Percentiles rank a stretch among this genome's conserved stretches.
Evolutionary conservation across 92 coral and sea anemone genomes (phyloP).

Genomic region (Porites rus): DNA sequence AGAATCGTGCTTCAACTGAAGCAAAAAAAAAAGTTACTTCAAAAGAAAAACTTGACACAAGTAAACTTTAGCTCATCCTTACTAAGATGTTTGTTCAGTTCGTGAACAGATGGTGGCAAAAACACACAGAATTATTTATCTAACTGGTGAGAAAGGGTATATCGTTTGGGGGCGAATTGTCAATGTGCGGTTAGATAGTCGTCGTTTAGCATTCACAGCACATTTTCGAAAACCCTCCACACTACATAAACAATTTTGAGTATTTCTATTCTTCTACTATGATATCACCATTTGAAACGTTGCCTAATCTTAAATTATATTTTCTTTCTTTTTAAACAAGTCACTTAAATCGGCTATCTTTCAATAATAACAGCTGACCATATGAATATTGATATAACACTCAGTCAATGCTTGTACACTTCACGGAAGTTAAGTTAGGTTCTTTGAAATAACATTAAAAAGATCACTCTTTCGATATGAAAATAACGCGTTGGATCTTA

Average conservation of each 20-base stretch:
- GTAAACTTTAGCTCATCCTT: background rate
- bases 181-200: constrained; percentile 7
- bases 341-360: background rate
- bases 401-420: background rate
- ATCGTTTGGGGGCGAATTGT: background rate
- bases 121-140: background rate
- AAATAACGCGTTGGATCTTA: background rate
- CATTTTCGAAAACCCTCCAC: background rate
- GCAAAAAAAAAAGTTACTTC: background rate
- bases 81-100: background rate
- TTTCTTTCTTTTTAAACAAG: background rate
- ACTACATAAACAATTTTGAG: background rate
- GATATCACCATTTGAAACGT: background rate
- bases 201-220: background rate
- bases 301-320: background rate
- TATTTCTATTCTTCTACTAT: background rate
- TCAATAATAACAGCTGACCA: background rate
- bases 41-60: background rate
- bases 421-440: background rate
- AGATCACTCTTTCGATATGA: background rate
- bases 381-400: constrained; percentile 2
- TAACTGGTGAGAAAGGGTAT: background rate
- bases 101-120: constrained; percentile 16
- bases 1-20: too few species aligned
- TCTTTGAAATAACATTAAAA: background rate